Evolutionary conservation across 2,888 invertebrate genomes (phyloP).

Genomic region (Oscheius sp.): DNA sequence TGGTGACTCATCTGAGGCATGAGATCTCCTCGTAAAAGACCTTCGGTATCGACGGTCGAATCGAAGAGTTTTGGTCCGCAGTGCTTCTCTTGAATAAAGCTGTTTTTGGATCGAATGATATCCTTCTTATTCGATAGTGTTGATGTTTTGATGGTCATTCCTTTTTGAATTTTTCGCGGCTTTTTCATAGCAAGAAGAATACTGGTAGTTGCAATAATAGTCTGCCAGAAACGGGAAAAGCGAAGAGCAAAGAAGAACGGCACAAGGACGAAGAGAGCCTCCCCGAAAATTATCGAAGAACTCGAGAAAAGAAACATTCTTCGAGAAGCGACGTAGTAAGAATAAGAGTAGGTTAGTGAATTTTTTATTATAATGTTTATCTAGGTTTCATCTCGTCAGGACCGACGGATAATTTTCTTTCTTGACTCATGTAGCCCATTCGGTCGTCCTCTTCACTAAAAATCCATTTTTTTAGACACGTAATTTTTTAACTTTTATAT

Average conservation of each 20-base stretch:
- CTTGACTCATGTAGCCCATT: conserved; percentile 20
- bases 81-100: not conserved
- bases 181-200: not conserved
- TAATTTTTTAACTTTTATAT: too few species aligned
- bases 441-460: conserved; percentile 14
- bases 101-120: not conserved
- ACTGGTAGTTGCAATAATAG: not conserved
- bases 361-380: not conserved
- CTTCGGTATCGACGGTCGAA: not conserved
- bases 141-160: not conserved
- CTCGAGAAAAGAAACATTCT: conserved; percentile 7
- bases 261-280: conserved; percentile 6
- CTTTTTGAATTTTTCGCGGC: not conserved
- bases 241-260: conserved; percentile 22
- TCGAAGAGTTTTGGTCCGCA: conserved; percentile 10
- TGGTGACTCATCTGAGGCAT: conserved; percentile 7
- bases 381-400: not conserved
- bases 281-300: not conserved
- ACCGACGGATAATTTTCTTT: conserved; percentile 12
- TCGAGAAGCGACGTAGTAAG: not conserved
- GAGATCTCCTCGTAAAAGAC: not conserved
- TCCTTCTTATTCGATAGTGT: not conserved
- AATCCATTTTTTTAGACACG: too few species aligned
- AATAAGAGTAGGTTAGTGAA: not conserved
- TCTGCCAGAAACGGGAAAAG: conserved; percentile 4